These are phyloP conservation scores for Triplophysa bombifrons DNA, from an alignment of 2,797 vertebrate genomes.

Conservation along the genomic window DNA sequence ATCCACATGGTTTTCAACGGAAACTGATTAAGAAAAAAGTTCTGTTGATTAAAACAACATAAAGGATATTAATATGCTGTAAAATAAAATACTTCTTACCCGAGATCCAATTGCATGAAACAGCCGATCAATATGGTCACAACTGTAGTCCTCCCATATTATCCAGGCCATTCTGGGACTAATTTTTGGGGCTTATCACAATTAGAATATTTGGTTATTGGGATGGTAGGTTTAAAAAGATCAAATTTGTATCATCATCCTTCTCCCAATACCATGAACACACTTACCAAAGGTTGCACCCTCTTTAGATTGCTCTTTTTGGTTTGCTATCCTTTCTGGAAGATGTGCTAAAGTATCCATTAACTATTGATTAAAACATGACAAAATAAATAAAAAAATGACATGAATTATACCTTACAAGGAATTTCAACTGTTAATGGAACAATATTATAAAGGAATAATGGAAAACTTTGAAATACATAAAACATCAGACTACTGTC, in stretches of 20 bases:
- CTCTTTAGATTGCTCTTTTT: slow-evolving; percentile 79
- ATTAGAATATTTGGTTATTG: neutral
- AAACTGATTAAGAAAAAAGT: slow-evolving; percentile 70
- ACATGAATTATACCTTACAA: neutral
- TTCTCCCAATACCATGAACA: neutral
- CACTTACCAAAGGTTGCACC: slow-evolving; percentile 85
- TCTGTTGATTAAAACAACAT: no score
- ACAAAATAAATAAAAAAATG: neutral
- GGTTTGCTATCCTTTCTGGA: slow-evolving; percentile 78
- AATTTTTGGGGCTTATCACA: slow-evolving; percentile 86
- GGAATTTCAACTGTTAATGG: neutral
- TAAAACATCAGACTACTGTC: neutral
- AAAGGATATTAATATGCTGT: no score
- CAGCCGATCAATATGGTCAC: slow-evolving; percentile 81
- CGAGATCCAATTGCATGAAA: slow-evolving; percentile 83
- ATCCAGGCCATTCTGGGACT: slow-evolving; percentile 80
- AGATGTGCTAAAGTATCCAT: slow-evolving; percentile 84
- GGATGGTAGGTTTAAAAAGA: neutral
- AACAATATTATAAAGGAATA: no score
- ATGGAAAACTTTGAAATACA: no score
- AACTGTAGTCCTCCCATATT: slow-evolving; percentile 90
- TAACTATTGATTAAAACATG: slow-evolving; percentile 75
- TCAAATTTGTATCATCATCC: neutral
- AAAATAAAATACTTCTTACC: slow-evolving; percentile 71
- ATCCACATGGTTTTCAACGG: slow-evolving; percentile 88